phyloP scores from a whole-genome alignment of 2,797 vertebrate genomes.

The Margarornis squamiger region DNA sequence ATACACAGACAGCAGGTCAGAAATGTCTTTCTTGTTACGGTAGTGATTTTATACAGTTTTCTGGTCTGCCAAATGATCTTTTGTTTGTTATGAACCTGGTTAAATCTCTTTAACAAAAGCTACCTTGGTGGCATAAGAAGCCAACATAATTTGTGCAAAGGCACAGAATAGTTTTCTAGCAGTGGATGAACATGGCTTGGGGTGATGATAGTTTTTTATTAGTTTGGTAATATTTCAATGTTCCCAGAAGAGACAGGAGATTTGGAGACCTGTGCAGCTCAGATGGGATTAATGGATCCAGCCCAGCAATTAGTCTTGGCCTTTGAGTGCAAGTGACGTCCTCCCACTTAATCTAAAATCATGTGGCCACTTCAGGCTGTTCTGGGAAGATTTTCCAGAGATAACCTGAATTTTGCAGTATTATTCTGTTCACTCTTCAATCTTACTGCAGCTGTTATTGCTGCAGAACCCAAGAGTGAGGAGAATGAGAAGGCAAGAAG shows the following conservation, averaged over 20 bases:
- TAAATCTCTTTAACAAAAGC: conserved; percentile 14
- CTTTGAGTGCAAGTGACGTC: background rate
- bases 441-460: background rate
- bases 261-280: background rate
- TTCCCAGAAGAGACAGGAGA: background rate
- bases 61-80: conserved; percentile 5
- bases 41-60: conserved; percentile 4
- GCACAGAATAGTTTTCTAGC: background rate
- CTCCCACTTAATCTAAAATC: background rate
- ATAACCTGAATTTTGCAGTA: background rate
- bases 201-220: background rate
- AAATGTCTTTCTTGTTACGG: conserved; percentile 42
- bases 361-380: background rate
- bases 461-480: background rate
- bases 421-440: background rate
- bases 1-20: conserved; percentile 48
- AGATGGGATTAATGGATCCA: background rate
- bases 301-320: background rate
- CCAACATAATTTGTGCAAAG: background rate
- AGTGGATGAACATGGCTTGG: background rate
- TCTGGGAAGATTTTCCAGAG: background rate
- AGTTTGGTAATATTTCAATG: background rate
- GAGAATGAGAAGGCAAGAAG: background rate
- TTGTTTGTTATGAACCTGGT: conserved; percentile 16
- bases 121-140: background rate